Conservation (phyloP, 1,140 invertebrate genomes). For the Pseudomyrmex sp. region DNA sequence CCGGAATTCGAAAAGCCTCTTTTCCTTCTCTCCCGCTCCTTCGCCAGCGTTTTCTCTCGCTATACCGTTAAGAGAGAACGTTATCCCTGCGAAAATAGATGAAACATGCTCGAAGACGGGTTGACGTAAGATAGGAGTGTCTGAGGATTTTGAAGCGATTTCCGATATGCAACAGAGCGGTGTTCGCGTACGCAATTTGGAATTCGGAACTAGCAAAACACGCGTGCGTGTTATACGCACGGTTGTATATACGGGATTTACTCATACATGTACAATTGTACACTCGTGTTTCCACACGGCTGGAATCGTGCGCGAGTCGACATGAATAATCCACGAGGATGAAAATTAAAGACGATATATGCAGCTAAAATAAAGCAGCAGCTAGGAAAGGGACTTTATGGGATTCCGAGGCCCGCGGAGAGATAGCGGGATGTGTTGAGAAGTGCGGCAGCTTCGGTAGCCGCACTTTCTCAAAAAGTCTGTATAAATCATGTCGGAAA, state of each 20-base stretch:
- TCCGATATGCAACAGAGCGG: slow-evolving; percentile 11
- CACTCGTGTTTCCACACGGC: slow-evolving; percentile 45
- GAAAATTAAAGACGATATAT: slow-evolving; percentile 84
- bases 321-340: slow-evolving; percentile 83
- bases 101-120: background rate
- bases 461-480: slow-evolving; percentile 23
- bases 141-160: slow-evolving; percentile 43
- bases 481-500: slow-evolving; percentile 6
- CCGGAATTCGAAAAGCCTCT: background rate
- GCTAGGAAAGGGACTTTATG: slow-evolving; percentile 79
- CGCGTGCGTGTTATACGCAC: slow-evolving; percentile 28
- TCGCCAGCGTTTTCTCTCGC: background rate
- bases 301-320: slow-evolving; percentile 60
- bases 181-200: slow-evolving; percentile 12
- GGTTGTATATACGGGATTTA: background rate
- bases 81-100: slow-evolving; percentile 30
- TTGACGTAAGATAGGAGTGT: slow-evolving; percentile 11
- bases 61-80: slow-evolving; percentile 35
- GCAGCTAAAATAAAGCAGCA: slow-evolving; percentile 77
- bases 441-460: background rate
- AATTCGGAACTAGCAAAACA: slow-evolving; percentile 45
- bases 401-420: slow-evolving; percentile 72
- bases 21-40: background rate
- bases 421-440: background rate
- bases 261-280: background rate